Evolutionary conservation across 2,113 vertebrate species (phyloP).

Genomic region (Peromyscus californicus): DNA sequence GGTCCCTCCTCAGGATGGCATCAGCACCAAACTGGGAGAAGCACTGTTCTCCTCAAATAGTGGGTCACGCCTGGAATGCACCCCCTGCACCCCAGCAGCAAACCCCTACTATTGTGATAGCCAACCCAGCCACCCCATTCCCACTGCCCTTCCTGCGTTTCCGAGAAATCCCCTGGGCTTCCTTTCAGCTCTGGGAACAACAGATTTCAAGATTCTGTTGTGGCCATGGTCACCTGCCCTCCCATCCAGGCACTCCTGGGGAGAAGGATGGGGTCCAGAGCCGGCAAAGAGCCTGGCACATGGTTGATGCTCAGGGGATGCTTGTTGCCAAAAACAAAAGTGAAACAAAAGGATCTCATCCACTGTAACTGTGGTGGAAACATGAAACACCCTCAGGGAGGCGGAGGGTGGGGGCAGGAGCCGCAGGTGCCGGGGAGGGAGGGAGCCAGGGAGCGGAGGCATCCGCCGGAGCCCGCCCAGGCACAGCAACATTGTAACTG

Average conservation of each 20-base stretch:
- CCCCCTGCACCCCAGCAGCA: not conserved
- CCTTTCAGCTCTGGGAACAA: not conserved
- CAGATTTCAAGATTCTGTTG: not conserved
- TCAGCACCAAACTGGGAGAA: too few relatives aligned
- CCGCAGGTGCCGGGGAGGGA: too few relatives aligned
- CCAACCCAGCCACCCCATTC: not conserved
- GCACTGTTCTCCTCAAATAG: not conserved
- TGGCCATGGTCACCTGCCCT: not conserved
- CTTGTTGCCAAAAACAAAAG: not conserved
- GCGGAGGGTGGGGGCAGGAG: not conserved
- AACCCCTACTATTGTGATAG: not conserved
- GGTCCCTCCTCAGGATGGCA: not conserved
- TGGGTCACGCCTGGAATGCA: not conserved
- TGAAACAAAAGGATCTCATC: not conserved
- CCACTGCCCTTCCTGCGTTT: not conserved
- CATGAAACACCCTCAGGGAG: not conserved
- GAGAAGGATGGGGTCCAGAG: not conserved
- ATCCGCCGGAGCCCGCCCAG: not conserved
- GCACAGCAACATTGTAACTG: not conserved
- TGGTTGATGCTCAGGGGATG: not conserved
- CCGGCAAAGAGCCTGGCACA: not conserved
- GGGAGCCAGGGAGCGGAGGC: fast-evolving
- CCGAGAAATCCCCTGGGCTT: not conserved
- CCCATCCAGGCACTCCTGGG: not conserved
- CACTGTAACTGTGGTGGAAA: not conserved